Evolutionary conservation across 2,888 invertebrate species (phyloP).

Genomic region (Caenorhabditis drosophilae): DNA sequence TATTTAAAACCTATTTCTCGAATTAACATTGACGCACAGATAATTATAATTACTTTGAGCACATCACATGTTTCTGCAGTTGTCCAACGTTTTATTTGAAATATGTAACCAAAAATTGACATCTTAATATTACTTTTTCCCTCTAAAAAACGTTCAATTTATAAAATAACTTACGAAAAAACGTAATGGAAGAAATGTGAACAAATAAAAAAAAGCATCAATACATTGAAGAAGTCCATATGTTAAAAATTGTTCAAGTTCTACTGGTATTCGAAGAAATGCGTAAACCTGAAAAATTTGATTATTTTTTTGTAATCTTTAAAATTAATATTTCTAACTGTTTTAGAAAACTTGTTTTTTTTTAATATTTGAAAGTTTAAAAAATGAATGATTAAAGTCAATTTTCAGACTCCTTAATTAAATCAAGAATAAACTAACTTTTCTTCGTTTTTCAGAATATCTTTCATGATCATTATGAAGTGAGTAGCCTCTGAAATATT

Average conservation of each 20-base stretch:
- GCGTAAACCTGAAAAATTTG: constrained; percentile 82
- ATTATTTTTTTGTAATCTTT: too few relatives aligned
- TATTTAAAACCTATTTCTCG: constrained; percentile 84
- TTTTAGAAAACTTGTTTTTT: too few relatives aligned
- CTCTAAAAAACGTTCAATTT: background rate
- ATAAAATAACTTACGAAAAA: constrained; percentile 74
- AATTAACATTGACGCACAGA: constrained; percentile 75
- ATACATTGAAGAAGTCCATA: constrained; percentile 92
- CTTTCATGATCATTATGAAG: constrained; percentile 93
- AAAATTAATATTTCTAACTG: background rate
- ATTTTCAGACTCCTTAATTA: too few relatives aligned
- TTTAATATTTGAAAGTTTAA: too few relatives aligned
- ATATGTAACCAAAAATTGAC: constrained; percentile 48
- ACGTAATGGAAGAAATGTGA: constrained; percentile 92
- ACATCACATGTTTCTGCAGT: constrained; percentile 85
- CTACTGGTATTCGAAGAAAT: constrained; percentile 91
- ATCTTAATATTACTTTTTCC: constrained; percentile 38
- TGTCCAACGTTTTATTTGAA: constrained; percentile 56
- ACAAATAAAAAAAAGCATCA: constrained; percentile 95
- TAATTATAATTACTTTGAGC: constrained; percentile 71
- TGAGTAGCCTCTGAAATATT: constrained; percentile 78
- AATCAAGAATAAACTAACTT: constrained; percentile 74
- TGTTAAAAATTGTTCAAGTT: constrained; percentile 80
- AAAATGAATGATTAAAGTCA: too few relatives aligned
- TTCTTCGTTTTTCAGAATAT: constrained; percentile 89